These are phyloP conservation scores for Colinus virginianus DNA, from an alignment of 2,113 vertebrate genomes.

Conservation along the genomic window DNA sequence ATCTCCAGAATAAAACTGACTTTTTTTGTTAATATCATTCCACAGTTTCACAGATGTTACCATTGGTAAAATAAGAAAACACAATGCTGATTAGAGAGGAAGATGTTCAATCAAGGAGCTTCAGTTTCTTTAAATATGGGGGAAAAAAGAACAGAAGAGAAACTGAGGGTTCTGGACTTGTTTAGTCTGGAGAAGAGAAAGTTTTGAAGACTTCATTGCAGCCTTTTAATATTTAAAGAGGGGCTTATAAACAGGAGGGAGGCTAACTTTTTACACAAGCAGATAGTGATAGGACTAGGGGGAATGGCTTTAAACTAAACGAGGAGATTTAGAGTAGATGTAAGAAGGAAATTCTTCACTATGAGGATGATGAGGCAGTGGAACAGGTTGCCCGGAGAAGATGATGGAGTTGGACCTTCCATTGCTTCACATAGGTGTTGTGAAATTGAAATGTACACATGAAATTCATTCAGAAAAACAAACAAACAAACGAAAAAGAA, in stretches of 20 bases:
- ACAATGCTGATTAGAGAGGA: not conserved
- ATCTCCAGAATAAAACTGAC: not conserved
- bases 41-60: not conserved
- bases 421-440: not conserved
- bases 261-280: not conserved
- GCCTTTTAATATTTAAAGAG: not conserved
- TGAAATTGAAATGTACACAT: not conserved
- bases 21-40: not conserved
- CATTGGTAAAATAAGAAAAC: not conserved
- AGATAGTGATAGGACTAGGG: not conserved
- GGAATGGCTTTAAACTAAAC: not conserved
- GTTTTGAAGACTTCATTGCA: not conserved
- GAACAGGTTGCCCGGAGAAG: not conserved
- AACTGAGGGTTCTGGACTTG: not conserved
- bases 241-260: not conserved
- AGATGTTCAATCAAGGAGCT: not conserved
- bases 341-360: not conserved
- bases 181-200: not conserved
- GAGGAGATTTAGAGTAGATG: not conserved
- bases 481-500: not conserved
- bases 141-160: not conserved
- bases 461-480: not conserved
- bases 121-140: not conserved
- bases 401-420: not conserved
- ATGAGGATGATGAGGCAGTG: not conserved